Evolutionary conservation across 2,797 vertebrate species (phyloP).

Genomic region (Notamacropus eugenii): DNA sequence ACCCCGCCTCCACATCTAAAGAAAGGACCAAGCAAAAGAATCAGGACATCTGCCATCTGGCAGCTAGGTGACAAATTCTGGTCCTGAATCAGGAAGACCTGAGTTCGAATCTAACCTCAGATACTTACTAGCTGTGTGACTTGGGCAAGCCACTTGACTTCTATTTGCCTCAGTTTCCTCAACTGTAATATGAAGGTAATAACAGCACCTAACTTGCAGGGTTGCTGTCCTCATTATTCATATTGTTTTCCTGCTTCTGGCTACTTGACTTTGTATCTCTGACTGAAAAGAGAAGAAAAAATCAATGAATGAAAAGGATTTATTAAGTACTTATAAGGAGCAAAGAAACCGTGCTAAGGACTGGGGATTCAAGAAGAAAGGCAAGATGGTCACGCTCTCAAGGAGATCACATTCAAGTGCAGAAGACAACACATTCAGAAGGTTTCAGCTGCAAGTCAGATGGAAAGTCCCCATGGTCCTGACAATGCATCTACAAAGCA

Average conservation of each 20-base stretch:
- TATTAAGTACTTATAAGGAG: not conserved
- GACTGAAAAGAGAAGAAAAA: not conserved
- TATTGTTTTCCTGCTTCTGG: not conserved
- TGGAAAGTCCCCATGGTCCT: not conserved
- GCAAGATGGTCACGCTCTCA: not conserved
- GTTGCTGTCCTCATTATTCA: not conserved
- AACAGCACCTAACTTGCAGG: not conserved
- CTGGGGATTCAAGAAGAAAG: not conserved
- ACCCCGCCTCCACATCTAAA: accelerated
- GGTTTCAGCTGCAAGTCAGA: not conserved
- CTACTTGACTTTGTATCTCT: not conserved
- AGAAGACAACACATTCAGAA: not conserved
- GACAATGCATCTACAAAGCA: not conserved
- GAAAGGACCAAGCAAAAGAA: not conserved
- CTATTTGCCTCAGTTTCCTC: not conserved
- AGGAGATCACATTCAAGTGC: not conserved
- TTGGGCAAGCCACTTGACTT: not conserved
- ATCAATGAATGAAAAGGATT: not conserved
- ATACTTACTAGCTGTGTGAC: not conserved
- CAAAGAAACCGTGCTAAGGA: not conserved
- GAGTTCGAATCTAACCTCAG: not conserved
- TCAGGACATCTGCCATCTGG: not conserved
- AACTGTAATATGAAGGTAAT: not conserved
- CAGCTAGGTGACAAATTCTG: not conserved
- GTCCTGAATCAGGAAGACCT: not conserved